Percentiles rank a stretch among this genome's conserved stretches.
Evolutionary conservation across 2,888 invertebrate species (phyloP).

Genomic region (Orthosia gothica): DNA sequence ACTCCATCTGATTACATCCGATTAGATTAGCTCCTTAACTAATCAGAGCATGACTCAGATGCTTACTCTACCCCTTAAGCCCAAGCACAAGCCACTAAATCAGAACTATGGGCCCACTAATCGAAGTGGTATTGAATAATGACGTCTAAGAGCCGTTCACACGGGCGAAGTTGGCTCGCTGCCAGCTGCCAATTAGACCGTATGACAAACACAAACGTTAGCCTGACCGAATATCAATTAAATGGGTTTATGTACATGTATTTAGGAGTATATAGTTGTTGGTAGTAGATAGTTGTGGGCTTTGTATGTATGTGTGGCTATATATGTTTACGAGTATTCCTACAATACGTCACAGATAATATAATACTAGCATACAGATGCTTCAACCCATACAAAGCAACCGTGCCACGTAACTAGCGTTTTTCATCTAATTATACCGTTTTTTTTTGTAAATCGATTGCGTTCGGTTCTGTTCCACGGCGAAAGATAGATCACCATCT

Average conservation of each 20-base stretch:
- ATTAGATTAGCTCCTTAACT: constrained; percentile 10
- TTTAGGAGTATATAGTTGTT: not conserved
- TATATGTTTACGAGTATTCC: too few relatives aligned
- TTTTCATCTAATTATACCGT: too few relatives aligned
- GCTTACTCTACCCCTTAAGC: constrained; percentile 7
- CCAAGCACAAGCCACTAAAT: constrained; percentile 19
- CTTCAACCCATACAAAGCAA: too few relatives aligned
- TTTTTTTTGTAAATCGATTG: too few relatives aligned
- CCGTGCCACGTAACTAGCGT: too few relatives aligned
- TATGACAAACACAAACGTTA: constrained; percentile 57
- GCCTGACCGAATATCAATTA: constrained; percentile 45
- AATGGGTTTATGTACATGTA: constrained; percentile 21
- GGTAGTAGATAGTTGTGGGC: not conserved
- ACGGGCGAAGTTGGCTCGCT: constrained; percentile 31
- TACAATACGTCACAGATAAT: too few relatives aligned
- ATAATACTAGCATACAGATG: too few relatives aligned
- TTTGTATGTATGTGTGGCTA: too few relatives aligned
- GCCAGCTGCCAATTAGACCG: constrained; percentile 64
- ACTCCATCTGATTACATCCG: not conserved
- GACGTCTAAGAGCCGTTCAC: constrained; percentile 35
- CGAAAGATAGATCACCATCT: too few relatives aligned
- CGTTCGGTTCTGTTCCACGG: too few relatives aligned
- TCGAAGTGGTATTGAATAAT: constrained; percentile 57
- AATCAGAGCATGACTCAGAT: constrained; percentile 1
- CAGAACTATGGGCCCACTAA: constrained; percentile 31